Percentiles rank a stretch among this genome's conserved stretches.
Evolutionary conservation across 2,888 invertebrate species (phyloP).

Genomic region (Sussaba pulchella): DNA sequence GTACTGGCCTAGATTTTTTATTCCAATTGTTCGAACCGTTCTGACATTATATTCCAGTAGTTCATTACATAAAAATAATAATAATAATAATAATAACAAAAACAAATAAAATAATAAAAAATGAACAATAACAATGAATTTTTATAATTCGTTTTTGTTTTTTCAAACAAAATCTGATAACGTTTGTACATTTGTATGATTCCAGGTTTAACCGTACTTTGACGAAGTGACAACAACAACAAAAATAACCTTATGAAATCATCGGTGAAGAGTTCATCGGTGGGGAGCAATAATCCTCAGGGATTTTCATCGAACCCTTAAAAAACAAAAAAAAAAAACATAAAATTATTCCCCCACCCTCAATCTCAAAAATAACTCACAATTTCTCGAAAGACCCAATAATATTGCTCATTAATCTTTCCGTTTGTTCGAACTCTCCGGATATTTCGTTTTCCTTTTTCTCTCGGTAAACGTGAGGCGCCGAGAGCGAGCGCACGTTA

Average conservation of each 20-base stretch:
- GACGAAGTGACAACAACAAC: slow-evolving; percentile 3
- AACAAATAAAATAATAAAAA: too few species aligned
- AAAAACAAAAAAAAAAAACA: slow-evolving; percentile 5
- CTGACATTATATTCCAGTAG: too few species aligned
- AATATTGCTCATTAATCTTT: background rate
- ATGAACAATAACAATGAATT: too few species aligned
- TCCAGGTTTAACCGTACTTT: slow-evolving; percentile 48
- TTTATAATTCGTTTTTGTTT: background rate
- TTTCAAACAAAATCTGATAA: background rate
- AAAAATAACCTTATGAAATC: slow-evolving; percentile 51
- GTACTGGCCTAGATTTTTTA: too few species aligned
- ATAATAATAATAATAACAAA: too few species aligned
- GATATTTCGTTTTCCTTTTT: slow-evolving; percentile 1
- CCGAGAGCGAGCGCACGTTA: slow-evolving; percentile 61
- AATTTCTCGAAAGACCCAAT: background rate
- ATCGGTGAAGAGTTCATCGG: slow-evolving; percentile 29
- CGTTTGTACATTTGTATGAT: slow-evolving; percentile 31
- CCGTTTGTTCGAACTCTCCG: background rate
- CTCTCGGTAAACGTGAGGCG: slow-evolving; percentile 57
- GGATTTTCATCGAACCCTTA: slow-evolving; percentile 41
- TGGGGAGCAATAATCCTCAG: slow-evolving; percentile 53
- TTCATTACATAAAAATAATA: too few species aligned
- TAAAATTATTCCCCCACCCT: background rate
- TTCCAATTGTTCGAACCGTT: too few species aligned
- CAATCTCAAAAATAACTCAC: slow-evolving; percentile 3